Evolutionary conservation across 2,888 invertebrate genomes (phyloP), one percentile per base, ranked within the genome.

Genomic region (Dicyrtoma fusca): DNA sequence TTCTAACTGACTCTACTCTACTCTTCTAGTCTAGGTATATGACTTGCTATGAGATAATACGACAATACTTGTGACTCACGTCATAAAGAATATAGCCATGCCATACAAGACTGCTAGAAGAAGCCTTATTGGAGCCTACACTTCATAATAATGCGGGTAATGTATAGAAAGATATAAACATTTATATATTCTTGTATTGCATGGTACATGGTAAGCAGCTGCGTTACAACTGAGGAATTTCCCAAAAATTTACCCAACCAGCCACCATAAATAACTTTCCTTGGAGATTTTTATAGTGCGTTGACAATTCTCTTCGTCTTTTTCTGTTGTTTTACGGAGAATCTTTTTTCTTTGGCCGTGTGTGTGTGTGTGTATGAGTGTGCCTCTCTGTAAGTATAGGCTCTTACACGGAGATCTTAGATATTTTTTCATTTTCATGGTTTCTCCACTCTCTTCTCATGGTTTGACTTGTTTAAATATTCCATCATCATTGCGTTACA

Each of bases 191-290:
- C 17, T 19, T n/a, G 55, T 55, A 55, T 55, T 55, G 55, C 34
- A 59, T 34, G 23, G 59, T 34, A 34, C 34, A 34, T 34, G 26
- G n/a, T n/a, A 59, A 69, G 65, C 64, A 65, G 71, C 71, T 71
- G 71, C 59, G 45, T 25, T 68, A 57, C 68, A 68, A 51, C 55
- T 63, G 71, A 71, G 71, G 71, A 71, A 71, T 71, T 71, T 71
- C 21, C 55, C 26, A 71, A 71, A 71, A 71, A 47, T 65, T 53
- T 57, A 51, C 45, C 55, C 53, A 45, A 47, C 11, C 59, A 65
- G 44, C 55, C 65, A 49, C 59, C 71, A 71, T 71, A 71, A 71
- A 71, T 71, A 65, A 65, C 71, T 65, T 71, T 70, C 55, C 63
- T 63, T 44, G 42, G 55, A 64, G 65, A 71, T 71, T 71, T 65